Conservation (phyloP, 2,888 invertebrate genomes). For the Notodonta dromedarius region DNA sequence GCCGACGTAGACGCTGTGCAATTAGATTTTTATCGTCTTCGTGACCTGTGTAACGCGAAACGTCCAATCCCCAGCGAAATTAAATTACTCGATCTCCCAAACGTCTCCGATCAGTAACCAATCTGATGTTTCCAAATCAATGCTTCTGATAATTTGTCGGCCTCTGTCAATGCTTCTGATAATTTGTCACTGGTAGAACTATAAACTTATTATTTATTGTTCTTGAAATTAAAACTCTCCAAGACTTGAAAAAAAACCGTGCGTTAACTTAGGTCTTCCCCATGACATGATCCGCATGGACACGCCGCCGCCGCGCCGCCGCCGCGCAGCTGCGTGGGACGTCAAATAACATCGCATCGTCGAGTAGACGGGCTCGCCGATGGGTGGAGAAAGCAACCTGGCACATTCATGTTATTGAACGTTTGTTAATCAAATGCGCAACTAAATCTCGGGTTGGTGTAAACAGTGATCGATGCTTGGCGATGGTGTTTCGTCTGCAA, state of each 20-base stretch:
- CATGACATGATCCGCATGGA: neutral
- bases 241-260: neutral
- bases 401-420: neutral
- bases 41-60: slow-evolving; percentile 4
- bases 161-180: neutral
- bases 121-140: neutral
- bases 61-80: neutral
- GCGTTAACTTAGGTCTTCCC: too few relatives aligned
- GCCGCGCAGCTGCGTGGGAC: neutral
- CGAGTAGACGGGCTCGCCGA: neutral
- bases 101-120: neutral
- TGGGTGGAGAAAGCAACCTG: slow-evolving; percentile 4
- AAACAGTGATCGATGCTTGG: neutral
- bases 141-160: neutral
- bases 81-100: neutral
- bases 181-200: neutral
- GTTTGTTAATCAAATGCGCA: neutral
- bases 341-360: neutral
- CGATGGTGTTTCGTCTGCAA: slow-evolving; percentile 1
- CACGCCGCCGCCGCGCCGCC: neutral
- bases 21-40: neutral
- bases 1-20: neutral
- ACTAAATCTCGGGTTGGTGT: neutral
- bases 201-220: neutral
- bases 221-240: neutral